Percentiles rank a stretch among this genome's conserved stretches.
Evolutionary conservation across 1,140 invertebrate species (phyloP).

Genomic region (Melitaea cinxia): DNA sequence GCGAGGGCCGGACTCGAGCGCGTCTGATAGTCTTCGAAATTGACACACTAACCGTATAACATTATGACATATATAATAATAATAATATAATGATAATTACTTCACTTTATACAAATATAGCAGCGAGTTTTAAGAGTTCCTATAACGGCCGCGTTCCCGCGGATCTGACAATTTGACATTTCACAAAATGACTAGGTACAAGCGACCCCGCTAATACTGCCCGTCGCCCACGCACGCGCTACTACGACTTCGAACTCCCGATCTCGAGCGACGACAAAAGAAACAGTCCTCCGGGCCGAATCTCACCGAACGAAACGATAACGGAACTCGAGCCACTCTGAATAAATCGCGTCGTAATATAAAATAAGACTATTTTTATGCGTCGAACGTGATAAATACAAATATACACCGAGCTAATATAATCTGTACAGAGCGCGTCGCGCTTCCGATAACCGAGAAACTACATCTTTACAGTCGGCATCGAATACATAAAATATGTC

Average conservation of each 20-base stretch:
- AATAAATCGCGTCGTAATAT: slow-evolving; percentile 67
- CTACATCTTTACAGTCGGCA: slow-evolving; percentile 64
- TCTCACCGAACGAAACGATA: slow-evolving; percentile 66
- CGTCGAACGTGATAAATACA: slow-evolving; percentile 66
- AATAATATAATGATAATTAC: slow-evolving; percentile 81
- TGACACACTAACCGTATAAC: slow-evolving; percentile 77
- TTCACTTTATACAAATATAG: slow-evolving; percentile 82
- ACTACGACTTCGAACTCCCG: slow-evolving; percentile 63
- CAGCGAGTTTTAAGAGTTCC: slow-evolving; percentile 84
- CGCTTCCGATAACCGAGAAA: slow-evolving; percentile 48
- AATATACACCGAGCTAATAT: slow-evolving; percentile 66
- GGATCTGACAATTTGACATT: slow-evolving; percentile 79
- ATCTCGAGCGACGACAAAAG: slow-evolving; percentile 50
- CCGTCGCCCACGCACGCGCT: slow-evolving; percentile 33
- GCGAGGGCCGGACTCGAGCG: too few relatives aligned
- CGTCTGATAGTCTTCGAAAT: slow-evolving; percentile 78
- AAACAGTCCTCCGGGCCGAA: slow-evolving; percentile 53
- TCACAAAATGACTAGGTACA: slow-evolving; percentile 82
- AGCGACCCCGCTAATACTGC: slow-evolving; percentile 56
- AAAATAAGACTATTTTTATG: slow-evolving; percentile 63
- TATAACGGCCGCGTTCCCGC: slow-evolving; percentile 78
- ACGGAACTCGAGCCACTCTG: slow-evolving; percentile 79
- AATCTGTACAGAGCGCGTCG: slow-evolving; percentile 61
- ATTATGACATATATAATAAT: slow-evolving; percentile 79
- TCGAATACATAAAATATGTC: slow-evolving; percentile 69